Evolutionary conservation across 2,888 invertebrate genomes (phyloP).

Genomic region (Drosophila nigritarsus): DNA sequence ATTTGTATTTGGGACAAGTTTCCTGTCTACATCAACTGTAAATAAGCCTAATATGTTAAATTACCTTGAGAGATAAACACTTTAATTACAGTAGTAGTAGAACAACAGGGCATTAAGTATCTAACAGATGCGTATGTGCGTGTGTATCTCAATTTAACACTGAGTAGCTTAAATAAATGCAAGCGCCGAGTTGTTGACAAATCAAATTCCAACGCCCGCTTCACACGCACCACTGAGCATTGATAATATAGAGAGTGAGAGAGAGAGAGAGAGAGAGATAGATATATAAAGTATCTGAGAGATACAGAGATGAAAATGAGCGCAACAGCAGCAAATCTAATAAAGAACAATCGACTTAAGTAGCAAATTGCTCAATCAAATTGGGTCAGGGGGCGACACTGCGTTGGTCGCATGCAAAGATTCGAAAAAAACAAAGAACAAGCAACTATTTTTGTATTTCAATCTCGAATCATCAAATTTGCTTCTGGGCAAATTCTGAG

Average conservation of each 20-base stretch:
- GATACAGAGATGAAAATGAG: slow-evolving; percentile 55
- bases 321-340: slow-evolving; percentile 62
- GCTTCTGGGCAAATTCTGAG: slow-evolving; percentile 37
- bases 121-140: slow-evolving; percentile 43
- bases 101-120: slow-evolving; percentile 62
- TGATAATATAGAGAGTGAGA: slow-evolving; percentile 12
- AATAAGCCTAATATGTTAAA: slow-evolving; percentile 67
- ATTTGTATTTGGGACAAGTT: slow-evolving; percentile 57
- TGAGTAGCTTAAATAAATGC: slow-evolving; percentile 38
- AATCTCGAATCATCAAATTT: slow-evolving; percentile 22
- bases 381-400: slow-evolving; percentile 63
- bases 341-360: slow-evolving; percentile 60
- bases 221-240: slow-evolving; percentile 10
- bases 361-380: slow-evolving; percentile 72
- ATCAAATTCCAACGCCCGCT: slow-evolving; percentile 37
- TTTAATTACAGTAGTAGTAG: slow-evolving; percentile 61
- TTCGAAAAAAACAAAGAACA: slow-evolving; percentile 16
- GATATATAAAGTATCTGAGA: slow-evolving; percentile 30
- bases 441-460: slow-evolving; percentile 15
- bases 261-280: neutral
- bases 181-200: slow-evolving; percentile 59
- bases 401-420: slow-evolving; percentile 35
- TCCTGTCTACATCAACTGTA: slow-evolving; percentile 56
- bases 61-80: slow-evolving; percentile 60
- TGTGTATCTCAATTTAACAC: slow-evolving; percentile 38